Base-by-base conservation (phyloP, 1,140 invertebrate species). In the Megathymus violae region DNA sequence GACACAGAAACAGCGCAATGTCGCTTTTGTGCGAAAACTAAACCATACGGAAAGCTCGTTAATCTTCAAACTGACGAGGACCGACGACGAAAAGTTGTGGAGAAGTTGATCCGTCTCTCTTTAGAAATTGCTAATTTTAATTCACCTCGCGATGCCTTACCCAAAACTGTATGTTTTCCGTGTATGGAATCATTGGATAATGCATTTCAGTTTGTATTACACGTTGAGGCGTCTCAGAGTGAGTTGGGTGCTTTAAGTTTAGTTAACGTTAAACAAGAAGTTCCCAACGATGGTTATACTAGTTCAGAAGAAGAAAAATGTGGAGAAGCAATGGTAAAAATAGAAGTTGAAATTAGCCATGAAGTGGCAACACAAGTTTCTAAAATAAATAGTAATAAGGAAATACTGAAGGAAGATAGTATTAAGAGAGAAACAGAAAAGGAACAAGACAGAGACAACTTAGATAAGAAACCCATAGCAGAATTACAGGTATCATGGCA, bases 131-230 rank as follows among this genome's bases (percentile, higher is more conserved):
- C 7, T 36, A n/a, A 36, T 36, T 36, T 36, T 11, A 36, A 36
- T 36, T 36, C 34, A 31, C 4, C 9, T 9, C 27, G 9, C 11
- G 70, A 76, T 43, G 51, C 50, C n/a, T 56, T 82, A n/a, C 80
- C 85, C 11, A 80, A 76, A 64, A 82, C 78, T 0, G 62, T 82
- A 13, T 88, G 85, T 71, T 78, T 81, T n/a, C 52, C 76, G 0
- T 88, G 85, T 58, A 68, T 75, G n/a, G 62, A 64, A 15, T 74
- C 67, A 16, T 48, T 88, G 9, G 74, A 81, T 17, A 81, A 74
- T 41, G 78, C 80, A 1, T 86, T 78, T 48, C 74, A 79, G 0
- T 82, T 88, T 22, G 61, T 88, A 1, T 25, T 64, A 3, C 56
- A 65, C 9, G 72, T 88, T 19, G 76, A 84, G 50, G 68, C 67